Evolutionary conservation across 2,888 invertebrate species (phyloP).

Genomic region (Abrostola tripartita): DNA sequence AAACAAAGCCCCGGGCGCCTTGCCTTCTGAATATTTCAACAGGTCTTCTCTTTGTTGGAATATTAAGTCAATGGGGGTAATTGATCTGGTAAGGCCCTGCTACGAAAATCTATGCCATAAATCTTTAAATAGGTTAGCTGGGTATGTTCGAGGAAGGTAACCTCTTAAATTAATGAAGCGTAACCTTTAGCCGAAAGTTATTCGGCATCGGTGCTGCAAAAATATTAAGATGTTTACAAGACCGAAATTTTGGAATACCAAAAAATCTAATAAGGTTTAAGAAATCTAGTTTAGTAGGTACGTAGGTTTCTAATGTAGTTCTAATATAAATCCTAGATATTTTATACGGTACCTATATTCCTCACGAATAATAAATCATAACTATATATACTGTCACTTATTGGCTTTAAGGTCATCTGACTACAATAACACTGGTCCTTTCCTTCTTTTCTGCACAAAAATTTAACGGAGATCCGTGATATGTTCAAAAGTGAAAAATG

Average conservation of each 20-base stretch:
- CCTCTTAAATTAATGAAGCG: slow-evolving; percentile 50
- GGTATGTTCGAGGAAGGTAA: slow-evolving; percentile 52
- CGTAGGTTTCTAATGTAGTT: too few relatives aligned
- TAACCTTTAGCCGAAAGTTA: slow-evolving; percentile 14
- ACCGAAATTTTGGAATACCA: not conserved
- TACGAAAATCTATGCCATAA: slow-evolving; percentile 72
- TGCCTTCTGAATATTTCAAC: slow-evolving; percentile 85
- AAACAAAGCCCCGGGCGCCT: slow-evolving; percentile 82
- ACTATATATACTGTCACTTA: too few relatives aligned
- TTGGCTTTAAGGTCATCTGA: too few relatives aligned
- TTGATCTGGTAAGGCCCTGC: slow-evolving; percentile 81
- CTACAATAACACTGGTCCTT: too few relatives aligned
- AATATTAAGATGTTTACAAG: not conserved
- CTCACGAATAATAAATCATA: too few relatives aligned
- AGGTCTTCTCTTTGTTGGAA: slow-evolving; percentile 84
- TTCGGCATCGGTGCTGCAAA: slow-evolving; percentile 7
- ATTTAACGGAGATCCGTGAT: too few relatives aligned
- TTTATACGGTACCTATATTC: too few relatives aligned
- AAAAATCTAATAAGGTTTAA: too few relatives aligned
- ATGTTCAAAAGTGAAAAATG: too few relatives aligned
- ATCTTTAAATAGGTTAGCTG: slow-evolving; percentile 69
- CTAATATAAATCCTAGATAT: too few relatives aligned
- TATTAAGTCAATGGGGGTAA: slow-evolving; percentile 88
- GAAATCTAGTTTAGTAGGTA: too few relatives aligned
- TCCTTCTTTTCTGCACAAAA: too few relatives aligned